Conservation (phyloP, 2,888 invertebrate genomes). For the Apeira syringaria region DNA sequence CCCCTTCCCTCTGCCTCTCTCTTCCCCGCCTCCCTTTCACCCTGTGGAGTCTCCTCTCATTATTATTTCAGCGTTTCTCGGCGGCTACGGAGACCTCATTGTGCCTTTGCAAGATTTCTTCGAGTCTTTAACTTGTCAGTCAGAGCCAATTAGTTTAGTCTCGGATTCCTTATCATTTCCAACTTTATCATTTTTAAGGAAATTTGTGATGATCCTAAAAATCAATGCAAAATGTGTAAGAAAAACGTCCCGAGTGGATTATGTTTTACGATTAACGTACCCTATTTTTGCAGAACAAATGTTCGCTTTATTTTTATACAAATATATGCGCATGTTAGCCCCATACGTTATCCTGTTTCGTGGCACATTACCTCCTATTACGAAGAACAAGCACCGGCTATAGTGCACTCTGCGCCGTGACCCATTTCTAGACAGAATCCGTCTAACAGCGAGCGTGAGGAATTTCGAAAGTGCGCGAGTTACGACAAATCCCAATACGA, state of each 20-base stretch:
- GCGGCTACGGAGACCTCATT: conserved; percentile 17
- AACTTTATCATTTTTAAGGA: too few species aligned
- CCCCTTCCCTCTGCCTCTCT: background rate
- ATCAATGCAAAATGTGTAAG: too few species aligned
- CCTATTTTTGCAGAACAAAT: too few species aligned
- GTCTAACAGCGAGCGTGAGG: conserved; percentile 11
- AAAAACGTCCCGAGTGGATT: too few species aligned
- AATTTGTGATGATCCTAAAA: too few species aligned
- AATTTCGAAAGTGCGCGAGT: conserved; percentile 13
- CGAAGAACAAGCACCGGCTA: conserved; percentile 2
- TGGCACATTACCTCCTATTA: conserved; percentile 2
- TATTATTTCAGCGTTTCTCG: conserved; percentile 29
- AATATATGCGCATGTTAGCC: background rate
- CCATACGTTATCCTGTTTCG: background rate
- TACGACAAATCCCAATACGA: background rate
- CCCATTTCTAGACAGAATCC: conserved; percentile 19
- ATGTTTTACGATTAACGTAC: too few species aligned
- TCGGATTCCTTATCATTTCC: too few species aligned
- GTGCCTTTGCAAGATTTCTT: conserved; percentile 23
- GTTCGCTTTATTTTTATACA: background rate
- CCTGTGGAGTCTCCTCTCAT: conserved; percentile 24
- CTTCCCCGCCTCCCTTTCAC: conserved; percentile 7
- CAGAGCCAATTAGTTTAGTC: background rate
- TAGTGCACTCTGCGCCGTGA: conserved; percentile 5
- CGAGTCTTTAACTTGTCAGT: background rate